Evolutionary conservation across 2,113 vertebrate genomes (phyloP).

Genomic region (Tapirus terrestris): DNA sequence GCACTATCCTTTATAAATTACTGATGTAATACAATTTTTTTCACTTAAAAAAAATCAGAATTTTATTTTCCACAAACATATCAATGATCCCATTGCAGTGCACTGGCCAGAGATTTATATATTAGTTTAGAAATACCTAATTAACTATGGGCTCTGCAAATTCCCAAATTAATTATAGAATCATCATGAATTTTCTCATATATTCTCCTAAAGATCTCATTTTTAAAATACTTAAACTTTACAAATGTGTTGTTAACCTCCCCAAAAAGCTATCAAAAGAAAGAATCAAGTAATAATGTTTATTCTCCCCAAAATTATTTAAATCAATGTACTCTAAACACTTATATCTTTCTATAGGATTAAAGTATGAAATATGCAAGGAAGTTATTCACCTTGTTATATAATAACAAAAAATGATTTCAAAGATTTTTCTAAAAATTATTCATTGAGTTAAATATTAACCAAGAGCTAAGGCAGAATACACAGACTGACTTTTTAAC

Average conservation of each 20-base stretch:
- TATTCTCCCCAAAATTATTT: not conserved
- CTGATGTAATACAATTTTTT: not conserved
- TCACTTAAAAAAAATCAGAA: conserved; percentile 12
- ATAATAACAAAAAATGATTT: not conserved
- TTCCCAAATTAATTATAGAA: conserved; percentile 71
- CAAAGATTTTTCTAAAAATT: conserved; percentile 19
- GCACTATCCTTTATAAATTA: not conserved
- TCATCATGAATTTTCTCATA: not conserved
- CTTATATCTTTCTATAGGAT: not conserved
- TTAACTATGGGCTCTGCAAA: conserved; percentile 60
- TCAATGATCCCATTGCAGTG: conserved; percentile 31
- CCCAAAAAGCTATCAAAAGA: not conserved
- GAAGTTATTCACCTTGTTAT: conserved; percentile 10
- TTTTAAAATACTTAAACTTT: conserved; percentile 30
- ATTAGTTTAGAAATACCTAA: conserved; percentile 62
- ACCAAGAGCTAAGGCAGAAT: not conserved
- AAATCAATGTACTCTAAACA: not conserved
- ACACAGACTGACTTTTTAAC: not conserved
- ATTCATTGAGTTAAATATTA: not conserved
- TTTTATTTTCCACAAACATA: conserved; percentile 44
- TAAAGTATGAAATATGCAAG: not conserved
- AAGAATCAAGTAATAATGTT: not conserved
- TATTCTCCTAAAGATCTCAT: conserved; percentile 14
- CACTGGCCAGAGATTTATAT: not conserved
- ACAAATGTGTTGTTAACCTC: not conserved